Conservation (phyloP, 2,113 vertebrate genomes). For the Petromus typicus region DNA sequence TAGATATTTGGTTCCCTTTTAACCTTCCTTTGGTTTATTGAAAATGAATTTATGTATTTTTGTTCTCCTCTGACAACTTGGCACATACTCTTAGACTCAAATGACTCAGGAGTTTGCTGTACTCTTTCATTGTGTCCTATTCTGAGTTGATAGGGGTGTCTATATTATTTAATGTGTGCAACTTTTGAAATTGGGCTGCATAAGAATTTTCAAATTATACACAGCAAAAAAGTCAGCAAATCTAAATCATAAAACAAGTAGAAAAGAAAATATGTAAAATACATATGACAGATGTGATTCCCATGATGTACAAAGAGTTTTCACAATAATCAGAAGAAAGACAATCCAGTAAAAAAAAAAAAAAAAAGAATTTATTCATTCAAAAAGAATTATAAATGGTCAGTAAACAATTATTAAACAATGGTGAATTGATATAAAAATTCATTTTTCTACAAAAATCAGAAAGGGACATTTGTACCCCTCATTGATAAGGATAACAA, state of each 20-base stretch:
- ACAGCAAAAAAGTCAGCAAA: not conserved
- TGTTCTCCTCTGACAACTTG: not conserved
- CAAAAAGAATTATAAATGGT: slow-evolving; percentile 13
- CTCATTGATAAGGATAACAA: not conserved
- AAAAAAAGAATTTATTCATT: slow-evolving; percentile 11
- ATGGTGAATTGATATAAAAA: not conserved
- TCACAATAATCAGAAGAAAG: not conserved
- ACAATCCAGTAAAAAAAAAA: not conserved
- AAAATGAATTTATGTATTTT: not conserved
- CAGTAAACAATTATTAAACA: not conserved
- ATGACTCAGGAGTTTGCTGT: not conserved
- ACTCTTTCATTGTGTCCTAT: not conserved
- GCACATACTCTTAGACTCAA: not conserved
- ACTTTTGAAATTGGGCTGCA: not conserved
- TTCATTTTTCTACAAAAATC: not conserved
- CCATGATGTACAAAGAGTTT: not conserved
- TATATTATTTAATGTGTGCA: not conserved
- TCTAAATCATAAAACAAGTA: not conserved
- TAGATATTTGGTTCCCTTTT: not conserved
- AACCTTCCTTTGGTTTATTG: not conserved
- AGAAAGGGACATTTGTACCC: not conserved
- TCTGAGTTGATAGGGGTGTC: not conserved
- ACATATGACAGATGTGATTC: slow-evolving; percentile 4
- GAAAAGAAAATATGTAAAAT: not conserved
- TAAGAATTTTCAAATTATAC: slow-evolving; percentile 21